Percentiles rank a stretch among this genome's conserved stretches.
Conservation (phyloP, 1,140 invertebrate genomes). For the Drosophila takahashii region DNA sequence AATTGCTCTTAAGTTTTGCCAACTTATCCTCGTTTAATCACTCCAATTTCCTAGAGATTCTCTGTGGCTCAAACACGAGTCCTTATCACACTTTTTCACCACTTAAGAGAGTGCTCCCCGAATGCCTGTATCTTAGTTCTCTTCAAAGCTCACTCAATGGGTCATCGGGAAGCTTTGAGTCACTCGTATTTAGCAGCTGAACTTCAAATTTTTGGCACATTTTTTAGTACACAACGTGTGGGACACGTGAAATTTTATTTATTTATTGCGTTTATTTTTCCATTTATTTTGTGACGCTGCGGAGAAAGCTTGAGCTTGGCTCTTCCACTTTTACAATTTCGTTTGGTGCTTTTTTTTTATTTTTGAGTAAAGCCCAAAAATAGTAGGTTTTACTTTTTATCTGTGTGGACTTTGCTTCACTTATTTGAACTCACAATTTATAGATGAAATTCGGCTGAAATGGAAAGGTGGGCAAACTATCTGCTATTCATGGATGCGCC, state of each 20-base stretch:
- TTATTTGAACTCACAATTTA: constrained; percentile 47
- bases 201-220: constrained; percentile 55
- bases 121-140: constrained; percentile 1
- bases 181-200: constrained; percentile 18
- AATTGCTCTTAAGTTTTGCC: neutral
- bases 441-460: constrained; percentile 62
- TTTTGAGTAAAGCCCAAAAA: constrained; percentile 10
- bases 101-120: constrained; percentile 34
- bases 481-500: neutral
- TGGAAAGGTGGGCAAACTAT: constrained; percentile 28
- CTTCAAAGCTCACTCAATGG: constrained; percentile 43
- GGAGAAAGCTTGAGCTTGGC: constrained; percentile 42
- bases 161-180: constrained; percentile 41
- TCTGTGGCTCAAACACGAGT: neutral
- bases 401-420: constrained; percentile 43
- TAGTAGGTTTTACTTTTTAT: constrained; percentile 42
- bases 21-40: neutral
- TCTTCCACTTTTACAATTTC: neutral
- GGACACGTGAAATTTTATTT: constrained; percentile 73
- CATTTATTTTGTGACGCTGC: constrained; percentile 12
- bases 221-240: constrained; percentile 66
- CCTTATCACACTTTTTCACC: constrained; percentile 40
- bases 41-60: neutral
- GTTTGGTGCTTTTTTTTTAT: constrained; percentile 4
- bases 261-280: constrained; percentile 64